Base-by-base conservation (phyloP, 2,888 invertebrate genomes). In the Blomia tropicalis region DNA sequence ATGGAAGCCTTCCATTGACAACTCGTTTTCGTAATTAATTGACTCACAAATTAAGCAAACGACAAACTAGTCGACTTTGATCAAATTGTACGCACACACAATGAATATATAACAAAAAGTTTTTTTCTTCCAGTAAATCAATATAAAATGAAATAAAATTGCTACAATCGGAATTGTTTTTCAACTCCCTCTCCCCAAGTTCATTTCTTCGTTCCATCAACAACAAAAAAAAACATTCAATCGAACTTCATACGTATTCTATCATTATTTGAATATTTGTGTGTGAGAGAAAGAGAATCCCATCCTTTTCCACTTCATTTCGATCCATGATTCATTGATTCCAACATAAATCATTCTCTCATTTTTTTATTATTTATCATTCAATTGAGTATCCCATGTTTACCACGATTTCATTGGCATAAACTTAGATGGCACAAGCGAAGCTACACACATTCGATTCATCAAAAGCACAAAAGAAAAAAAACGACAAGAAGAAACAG, bases 341-440 rank as follows among this genome's bases (percentile, higher is more conserved):
- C 41, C 41, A 41, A 14, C 14, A 41, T 17, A 41, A 41, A 41
- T 41, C 41, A 14, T n/a, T n/a, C 41, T 41, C 41, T n/a, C n/a
- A 14, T 41, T 41, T n/a, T 41, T 41, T n/a, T n/a, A n/a, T n/a
- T 14, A 11, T 7, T 27, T 47, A 11, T 47, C n/a, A n/a, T n/a
- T n/a, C n/a, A n/a, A n/a, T n/a, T n/a, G n/a, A n/a, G n/a, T n/a
- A n/a, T n/a, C n/a, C n/a, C n/a, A n/a, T n/a, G n/a, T n/a, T n/a
- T n/a, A n/a, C n/a, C n/a, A n/a, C n/a, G n/a, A n/a, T n/a, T n/a
- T 47, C 51, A n/a, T 11, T 47, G 14, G 14, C n/a, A 7, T n/a
- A 47, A 47, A 11, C 51, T 47, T 47, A 47, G 51, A 47, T 47
- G 51, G 51, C 51, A 47, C 51, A 47, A 47, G 7, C 7, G 51